Base-by-base conservation (phyloP, 2,888 invertebrate genomes). In the Stictocephala bisonia region DNA sequence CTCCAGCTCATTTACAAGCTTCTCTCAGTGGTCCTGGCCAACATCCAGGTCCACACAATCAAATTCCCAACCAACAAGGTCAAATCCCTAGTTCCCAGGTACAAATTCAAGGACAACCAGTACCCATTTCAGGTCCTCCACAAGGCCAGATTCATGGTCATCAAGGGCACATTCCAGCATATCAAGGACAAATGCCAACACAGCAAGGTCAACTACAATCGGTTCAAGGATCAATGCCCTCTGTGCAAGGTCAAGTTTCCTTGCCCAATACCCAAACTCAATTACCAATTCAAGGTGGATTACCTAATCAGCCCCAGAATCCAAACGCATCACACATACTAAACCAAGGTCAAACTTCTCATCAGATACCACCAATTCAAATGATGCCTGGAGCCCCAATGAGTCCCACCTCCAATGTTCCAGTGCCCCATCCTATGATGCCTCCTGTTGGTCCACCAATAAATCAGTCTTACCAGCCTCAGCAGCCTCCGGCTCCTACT, bases 1-100 rank as follows among this genome's bases (percentile, higher is more conserved):
- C 81, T 40, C 79, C 82, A 31, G 79, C 79, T 11, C 83, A 82
- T 71, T 79, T 78, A 41, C 81, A 81, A 40, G n/a, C n/a, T n/a
- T n/a, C n/a, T n/a, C n/a, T n/a, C n/a, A n/a, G n/a, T n/a, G 80
- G 80, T 29, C 80, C 80, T 73, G 78, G 78, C 75, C 72, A 76
- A 13, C 74, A 74, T 13, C 72, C 75, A 29, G 74, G 44, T 20
- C 73, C 76, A 13, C 78, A 76, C 11, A 80, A 80, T 68, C 81
- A 79, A 71, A 75, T 74, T 40, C 80, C 79, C 26, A 15, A 74
- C 1, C 78, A 78, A 60, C 76, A 76, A n/a, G 73, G 78, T 4
- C 76, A 74, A 51, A 72, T 79, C 3, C 78, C 78, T 22, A 70
- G 56, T 27, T 67, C 66, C 2, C 73, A 73, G 29, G 48, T 69